These are phyloP conservation scores for Coremacera marginata DNA, from an alignment of 2,888 invertebrate species.

Conservation along the genomic window DNA sequence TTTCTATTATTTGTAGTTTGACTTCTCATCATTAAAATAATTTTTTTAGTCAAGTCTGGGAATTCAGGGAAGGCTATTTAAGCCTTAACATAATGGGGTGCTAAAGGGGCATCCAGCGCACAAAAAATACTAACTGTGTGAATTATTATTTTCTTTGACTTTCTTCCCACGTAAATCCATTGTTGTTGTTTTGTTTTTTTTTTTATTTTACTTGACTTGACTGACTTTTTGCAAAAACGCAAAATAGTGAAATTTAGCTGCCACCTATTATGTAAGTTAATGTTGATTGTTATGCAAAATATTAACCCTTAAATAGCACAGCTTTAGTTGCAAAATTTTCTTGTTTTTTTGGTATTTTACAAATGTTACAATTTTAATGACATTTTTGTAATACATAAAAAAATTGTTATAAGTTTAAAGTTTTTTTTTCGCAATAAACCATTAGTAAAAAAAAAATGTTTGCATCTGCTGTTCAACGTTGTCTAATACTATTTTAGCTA, in stretches of 20 bases:
- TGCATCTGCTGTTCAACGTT: too few relatives aligned
- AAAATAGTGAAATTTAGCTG: conserved; percentile 11
- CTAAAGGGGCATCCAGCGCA: background rate
- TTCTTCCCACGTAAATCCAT: conserved; percentile 34
- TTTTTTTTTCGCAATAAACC: too few relatives aligned
- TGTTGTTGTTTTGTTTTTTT: background rate
- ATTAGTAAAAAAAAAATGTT: too few relatives aligned
- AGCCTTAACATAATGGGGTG: background rate
- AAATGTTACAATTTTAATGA: too few relatives aligned
- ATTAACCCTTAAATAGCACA: conserved; percentile 3
- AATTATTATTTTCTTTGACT: conserved; percentile 19
- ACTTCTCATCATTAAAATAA: conserved; percentile 28
- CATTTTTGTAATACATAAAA: too few relatives aligned
- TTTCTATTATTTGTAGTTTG: conserved; percentile 3
- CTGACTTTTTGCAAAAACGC: background rate
- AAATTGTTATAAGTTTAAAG: too few relatives aligned
- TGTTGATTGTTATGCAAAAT: conserved; percentile 5
- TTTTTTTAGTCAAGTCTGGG: background rate
- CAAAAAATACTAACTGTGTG: background rate
- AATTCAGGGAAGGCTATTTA: conserved; percentile 10
- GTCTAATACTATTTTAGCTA: too few relatives aligned
- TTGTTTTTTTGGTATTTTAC: background rate
- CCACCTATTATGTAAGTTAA: conserved; percentile 17
- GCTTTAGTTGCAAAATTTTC: background rate
- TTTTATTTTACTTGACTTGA: background rate